These are phyloP conservation scores for Sigmodon hispidus DNA, from an alignment of 2,113 vertebrate species.

Conservation along the genomic window DNA sequence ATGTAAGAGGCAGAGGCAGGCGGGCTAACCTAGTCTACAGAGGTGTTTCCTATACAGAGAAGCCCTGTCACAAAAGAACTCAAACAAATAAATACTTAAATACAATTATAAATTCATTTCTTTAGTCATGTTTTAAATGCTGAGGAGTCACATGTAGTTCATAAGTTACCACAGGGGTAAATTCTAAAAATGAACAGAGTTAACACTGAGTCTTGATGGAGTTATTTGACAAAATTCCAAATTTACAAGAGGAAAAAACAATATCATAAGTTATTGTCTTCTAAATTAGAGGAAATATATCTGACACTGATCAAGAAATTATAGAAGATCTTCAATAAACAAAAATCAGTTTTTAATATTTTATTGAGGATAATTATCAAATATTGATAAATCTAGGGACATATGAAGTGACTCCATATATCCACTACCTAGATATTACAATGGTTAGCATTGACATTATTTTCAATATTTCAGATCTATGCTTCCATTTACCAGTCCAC, in stretches of 20 bases:
- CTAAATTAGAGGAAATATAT: not conserved
- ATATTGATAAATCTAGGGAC: not conserved
- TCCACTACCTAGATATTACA: not conserved
- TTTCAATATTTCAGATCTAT: not conserved
- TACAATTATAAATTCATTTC: not conserved
- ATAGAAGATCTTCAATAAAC: not conserved
- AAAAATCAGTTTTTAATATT: not conserved
- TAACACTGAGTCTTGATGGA: not conserved
- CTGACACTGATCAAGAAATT: not conserved
- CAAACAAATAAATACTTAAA: not conserved
- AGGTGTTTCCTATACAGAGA: not conserved
- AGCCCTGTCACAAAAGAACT: not conserved
- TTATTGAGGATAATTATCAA: not conserved
- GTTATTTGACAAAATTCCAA: not conserved
- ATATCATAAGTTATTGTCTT: not conserved
- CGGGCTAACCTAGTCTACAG: not conserved
- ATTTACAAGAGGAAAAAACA: not conserved
- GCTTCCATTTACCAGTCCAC: not conserved
- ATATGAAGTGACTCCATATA: not conserved
- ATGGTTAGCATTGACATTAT: not conserved
- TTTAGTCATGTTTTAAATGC: not conserved
- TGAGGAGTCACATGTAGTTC: not conserved
- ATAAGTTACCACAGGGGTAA: not conserved
- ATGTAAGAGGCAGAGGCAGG: not conserved
- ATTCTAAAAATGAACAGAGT: not conserved